Evolutionary conservation across 2,797 vertebrate species (phyloP).

Genomic region (Semaprochilodus insignis): DNA sequence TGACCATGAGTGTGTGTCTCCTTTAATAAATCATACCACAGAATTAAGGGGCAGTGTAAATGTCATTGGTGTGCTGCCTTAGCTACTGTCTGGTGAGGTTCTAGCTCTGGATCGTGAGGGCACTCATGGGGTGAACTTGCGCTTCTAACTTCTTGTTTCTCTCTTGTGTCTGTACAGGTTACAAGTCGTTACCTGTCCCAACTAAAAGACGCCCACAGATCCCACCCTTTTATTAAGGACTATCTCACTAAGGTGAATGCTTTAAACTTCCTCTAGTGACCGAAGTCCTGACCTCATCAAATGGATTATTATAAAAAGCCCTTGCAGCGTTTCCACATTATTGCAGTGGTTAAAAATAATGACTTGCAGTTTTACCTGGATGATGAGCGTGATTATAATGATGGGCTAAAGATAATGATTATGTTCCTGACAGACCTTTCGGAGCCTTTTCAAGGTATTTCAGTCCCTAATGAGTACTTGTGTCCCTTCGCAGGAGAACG

Average conservation of each 20-base stretch:
- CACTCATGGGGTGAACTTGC: background rate
- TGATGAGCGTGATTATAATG: background rate
- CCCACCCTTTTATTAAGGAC: conserved; percentile 93
- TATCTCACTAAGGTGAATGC: conserved; percentile 89
- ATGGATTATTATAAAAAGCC: background rate
- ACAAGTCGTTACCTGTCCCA: conserved; percentile 96
- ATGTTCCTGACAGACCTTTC: background rate
- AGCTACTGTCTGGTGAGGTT: background rate
- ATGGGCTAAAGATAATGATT: background rate
- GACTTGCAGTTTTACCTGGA: background rate
- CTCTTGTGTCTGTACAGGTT: conserved; percentile 78
- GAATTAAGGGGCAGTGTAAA: too few species aligned
- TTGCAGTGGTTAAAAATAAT: too few species aligned
- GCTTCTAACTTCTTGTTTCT: background rate
- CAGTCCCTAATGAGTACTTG: background rate
- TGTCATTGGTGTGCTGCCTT: too few species aligned
- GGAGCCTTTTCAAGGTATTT: background rate
- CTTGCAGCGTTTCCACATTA: background rate
- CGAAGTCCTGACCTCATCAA: background rate
- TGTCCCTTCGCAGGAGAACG: conserved; percentile 85
- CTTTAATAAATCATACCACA: too few species aligned
- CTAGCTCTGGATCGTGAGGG: background rate
- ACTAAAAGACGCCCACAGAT: conserved; percentile 91
- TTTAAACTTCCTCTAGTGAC: background rate
- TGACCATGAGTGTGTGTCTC: too few species aligned